These are phyloP conservation scores for Myiothlypis coronata DNA, from an alignment of 2,797 vertebrate genomes.

Conservation along the genomic window DNA sequence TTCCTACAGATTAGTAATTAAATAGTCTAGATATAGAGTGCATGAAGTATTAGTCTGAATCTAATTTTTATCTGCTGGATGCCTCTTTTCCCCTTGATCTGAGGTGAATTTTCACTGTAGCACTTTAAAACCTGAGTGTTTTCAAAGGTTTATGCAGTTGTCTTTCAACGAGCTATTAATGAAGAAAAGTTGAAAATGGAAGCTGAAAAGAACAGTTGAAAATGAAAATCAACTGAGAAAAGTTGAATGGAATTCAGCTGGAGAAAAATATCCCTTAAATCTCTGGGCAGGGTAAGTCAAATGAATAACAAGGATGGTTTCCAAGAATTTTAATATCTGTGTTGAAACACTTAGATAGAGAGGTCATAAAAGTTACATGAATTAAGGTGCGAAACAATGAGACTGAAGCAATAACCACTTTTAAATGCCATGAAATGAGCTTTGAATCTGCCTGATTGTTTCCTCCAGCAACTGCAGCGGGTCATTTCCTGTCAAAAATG, in stretches of 20 bases:
- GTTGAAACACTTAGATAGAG: slow-evolving; percentile 9
- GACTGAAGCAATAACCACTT: slow-evolving; percentile 10
- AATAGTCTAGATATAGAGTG: background rate
- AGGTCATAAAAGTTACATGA: slow-evolving; percentile 39
- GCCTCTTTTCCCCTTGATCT: background rate
- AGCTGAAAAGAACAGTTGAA: background rate
- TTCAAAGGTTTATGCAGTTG: slow-evolving; percentile 1
- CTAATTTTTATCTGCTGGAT: background rate
- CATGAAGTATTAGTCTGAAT: background rate
- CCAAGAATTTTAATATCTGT: slow-evolving; percentile 18
- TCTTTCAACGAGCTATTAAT: background rate
- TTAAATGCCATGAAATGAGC: slow-evolving; percentile 1
- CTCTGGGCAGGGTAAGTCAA: background rate
- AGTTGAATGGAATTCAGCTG: slow-evolving; percentile 6
- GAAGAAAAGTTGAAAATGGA: background rate
- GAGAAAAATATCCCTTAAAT: slow-evolving; percentile 22
- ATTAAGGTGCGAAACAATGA: slow-evolving; percentile 27
- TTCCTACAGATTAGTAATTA: background rate
- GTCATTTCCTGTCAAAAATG: slow-evolving; percentile 33
- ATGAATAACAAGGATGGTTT: slow-evolving; percentile 2
- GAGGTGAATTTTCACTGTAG: background rate
- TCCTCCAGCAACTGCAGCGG: background rate
- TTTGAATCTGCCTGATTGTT: slow-evolving; percentile 39
- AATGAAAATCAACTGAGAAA: background rate
- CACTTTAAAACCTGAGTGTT: background rate